Evolutionary conservation across 2,113 vertebrate genomes (phyloP).

Genomic region (Otocyon megalotis): DNA sequence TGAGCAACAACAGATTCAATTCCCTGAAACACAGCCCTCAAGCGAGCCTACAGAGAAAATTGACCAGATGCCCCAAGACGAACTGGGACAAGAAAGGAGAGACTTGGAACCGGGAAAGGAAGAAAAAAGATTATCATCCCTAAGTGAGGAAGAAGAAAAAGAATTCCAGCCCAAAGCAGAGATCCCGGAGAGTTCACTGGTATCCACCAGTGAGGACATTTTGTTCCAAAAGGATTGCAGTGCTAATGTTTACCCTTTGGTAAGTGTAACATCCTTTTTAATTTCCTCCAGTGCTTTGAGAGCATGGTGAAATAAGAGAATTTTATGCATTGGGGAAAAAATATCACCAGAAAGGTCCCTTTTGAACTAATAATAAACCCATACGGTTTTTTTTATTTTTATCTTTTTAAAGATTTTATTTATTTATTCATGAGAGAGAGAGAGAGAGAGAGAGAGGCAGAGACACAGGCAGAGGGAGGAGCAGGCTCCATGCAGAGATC

Average conservation of each 20-base stretch:
- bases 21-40: accelerated
- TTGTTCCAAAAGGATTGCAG: conserved; percentile 77
- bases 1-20: background rate
- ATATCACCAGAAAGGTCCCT: background rate
- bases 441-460: too few species aligned
- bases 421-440: too few species aligned
- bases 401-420: too few species aligned
- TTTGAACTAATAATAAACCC: background rate
- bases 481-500: too few species aligned
- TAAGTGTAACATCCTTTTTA: conserved; percentile 80
- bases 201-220: conserved; percentile 87
- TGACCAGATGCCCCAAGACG: accelerated
- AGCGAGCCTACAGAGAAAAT: accelerated
- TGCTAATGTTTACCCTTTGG: conserved; percentile 87
- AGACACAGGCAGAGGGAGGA: too few species aligned
- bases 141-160: background rate
- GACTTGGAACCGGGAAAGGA: too few species aligned
- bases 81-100: accelerated
- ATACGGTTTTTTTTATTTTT: background rate
- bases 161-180: background rate
- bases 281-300: background rate
- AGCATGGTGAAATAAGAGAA: background rate
- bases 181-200: conserved; percentile 77
- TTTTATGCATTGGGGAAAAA: background rate
- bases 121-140: background rate